phyloP scores from a whole-genome alignment of 2,113 vertebrate species.

The Atherinomorus stipes region DNA sequence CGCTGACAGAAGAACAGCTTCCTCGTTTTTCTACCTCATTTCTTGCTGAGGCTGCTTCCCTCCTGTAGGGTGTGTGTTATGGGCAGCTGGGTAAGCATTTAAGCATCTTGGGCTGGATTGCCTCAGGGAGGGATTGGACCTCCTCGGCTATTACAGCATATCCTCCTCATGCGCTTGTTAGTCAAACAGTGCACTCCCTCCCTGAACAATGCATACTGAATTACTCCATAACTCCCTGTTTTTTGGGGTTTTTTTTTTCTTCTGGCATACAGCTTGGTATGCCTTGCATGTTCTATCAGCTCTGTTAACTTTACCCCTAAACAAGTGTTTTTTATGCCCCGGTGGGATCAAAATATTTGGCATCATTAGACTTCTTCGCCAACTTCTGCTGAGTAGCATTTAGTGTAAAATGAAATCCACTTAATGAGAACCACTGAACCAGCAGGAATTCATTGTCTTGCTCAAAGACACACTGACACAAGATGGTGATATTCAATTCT shows the following conservation, averaged over 20 bases:
- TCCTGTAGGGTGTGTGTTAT: conserved; percentile 11
- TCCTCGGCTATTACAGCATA: conserved; percentile 41
- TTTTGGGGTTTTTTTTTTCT: too few relatives aligned
- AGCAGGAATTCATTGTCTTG: neutral
- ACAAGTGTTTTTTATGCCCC: neutral
- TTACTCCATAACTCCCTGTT: conserved; percentile 26
- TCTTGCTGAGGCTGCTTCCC: conserved; percentile 1
- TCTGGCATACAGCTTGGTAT: neutral
- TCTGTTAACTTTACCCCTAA: conserved; percentile 21
- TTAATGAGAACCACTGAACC: neutral
- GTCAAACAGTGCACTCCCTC: conserved; percentile 20
- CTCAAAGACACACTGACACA: neutral
- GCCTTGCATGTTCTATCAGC: conserved; percentile 1
- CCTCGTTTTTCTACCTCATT: neutral
- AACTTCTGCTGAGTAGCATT: conserved; percentile 3
- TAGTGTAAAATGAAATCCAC: neutral
- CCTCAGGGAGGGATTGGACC: conserved; percentile 38
- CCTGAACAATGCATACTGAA: conserved; percentile 30
- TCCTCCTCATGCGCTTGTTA: conserved; percentile 36
- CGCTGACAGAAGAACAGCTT: neutral
- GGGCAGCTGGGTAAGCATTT: conserved; percentile 11
- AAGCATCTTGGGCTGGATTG: conserved; percentile 30
- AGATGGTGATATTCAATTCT: neutral
- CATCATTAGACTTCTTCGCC: neutral
- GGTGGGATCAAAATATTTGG: neutral